These are phyloP conservation scores for Dissostichus mawsoni DNA, from an alignment of 2,113 vertebrate species.

Conservation along the genomic window DNA sequence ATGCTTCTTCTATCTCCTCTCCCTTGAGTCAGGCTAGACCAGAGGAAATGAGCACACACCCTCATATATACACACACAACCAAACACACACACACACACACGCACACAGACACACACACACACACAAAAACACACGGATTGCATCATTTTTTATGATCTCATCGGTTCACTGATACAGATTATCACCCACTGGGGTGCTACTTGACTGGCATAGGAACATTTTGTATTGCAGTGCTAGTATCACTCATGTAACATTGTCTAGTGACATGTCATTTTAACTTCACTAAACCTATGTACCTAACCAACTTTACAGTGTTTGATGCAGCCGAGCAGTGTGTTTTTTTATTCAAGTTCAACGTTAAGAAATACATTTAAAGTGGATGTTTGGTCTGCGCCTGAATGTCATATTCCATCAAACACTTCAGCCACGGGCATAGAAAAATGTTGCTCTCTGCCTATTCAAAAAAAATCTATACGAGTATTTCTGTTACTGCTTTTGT, in stretches of 20 bases:
- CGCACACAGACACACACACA: constrained; percentile 13
- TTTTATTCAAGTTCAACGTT: constrained; percentile 47
- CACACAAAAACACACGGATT: constrained; percentile 35
- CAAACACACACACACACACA: constrained; percentile 30
- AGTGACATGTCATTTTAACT: constrained; percentile 26
- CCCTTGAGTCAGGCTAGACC: constrained; percentile 13
- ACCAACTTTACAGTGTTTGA: constrained; percentile 1
- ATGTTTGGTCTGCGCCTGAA: constrained; percentile 7
- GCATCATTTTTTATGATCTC: constrained; percentile 75
- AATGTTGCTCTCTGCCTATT: constrained; percentile 9
- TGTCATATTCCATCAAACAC: constrained; percentile 33
- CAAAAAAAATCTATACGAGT: background rate
- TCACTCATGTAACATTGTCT: constrained; percentile 34
- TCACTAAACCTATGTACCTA: no score
- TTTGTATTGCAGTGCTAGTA: constrained; percentile 28
- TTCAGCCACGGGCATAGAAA: background rate
- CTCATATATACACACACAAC: background rate
- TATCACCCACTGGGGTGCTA: constrained; percentile 61
- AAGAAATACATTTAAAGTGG: constrained; percentile 41
- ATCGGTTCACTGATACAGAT: constrained; percentile 62
- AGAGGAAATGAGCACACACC: constrained; percentile 39
- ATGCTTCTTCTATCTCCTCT: constrained; percentile 18
- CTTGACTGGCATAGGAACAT: constrained; percentile 52
- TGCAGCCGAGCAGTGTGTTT: constrained; percentile 24
- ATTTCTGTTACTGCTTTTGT: background rate